Percentiles rank a stretch among this genome's conserved stretches.
phyloP scores from a whole-genome alignment of 2,797 vertebrate species.

The Phalloptychus januarius region DNA sequence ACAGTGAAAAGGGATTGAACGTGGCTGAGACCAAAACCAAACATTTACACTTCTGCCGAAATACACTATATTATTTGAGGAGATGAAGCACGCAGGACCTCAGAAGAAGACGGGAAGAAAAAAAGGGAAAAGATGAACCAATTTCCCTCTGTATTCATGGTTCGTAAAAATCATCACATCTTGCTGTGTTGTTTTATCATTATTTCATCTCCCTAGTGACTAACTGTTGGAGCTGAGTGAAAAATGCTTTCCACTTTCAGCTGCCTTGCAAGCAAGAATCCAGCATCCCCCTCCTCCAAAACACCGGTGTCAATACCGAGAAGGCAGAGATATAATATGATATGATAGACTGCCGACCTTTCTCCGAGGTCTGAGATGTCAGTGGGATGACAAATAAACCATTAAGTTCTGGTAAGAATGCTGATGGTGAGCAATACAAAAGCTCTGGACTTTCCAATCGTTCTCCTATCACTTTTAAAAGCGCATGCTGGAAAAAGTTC shows the following conservation, averaged over 20 bases:
- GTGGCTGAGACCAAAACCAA: slow-evolving; percentile 52
- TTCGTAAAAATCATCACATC: slow-evolving; percentile 32
- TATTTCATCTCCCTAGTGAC: slow-evolving; percentile 46
- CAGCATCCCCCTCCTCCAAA: slow-evolving; percentile 19
- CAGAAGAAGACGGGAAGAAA: background rate
- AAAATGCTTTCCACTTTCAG: slow-evolving; percentile 50
- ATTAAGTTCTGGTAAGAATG: slow-evolving; percentile 63
- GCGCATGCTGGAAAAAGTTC: slow-evolving; percentile 4
- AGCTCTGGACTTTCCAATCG: slow-evolving; percentile 20
- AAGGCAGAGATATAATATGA: slow-evolving; percentile 63
- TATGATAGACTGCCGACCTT: slow-evolving; percentile 80
- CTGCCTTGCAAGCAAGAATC: slow-evolving; percentile 39
- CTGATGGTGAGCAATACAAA: slow-evolving; percentile 67
- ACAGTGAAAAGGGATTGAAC: slow-evolving; percentile 64
- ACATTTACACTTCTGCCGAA: slow-evolving; percentile 46
- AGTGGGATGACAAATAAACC: slow-evolving; percentile 77
- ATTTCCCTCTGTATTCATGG: slow-evolving; percentile 19
- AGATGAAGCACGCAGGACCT: slow-evolving; percentile 14
- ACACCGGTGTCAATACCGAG: slow-evolving; percentile 69
- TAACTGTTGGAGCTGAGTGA: slow-evolving; percentile 43
- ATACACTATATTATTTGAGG: slow-evolving; percentile 34
- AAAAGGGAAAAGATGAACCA: background rate
- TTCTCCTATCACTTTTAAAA: slow-evolving; percentile 26
- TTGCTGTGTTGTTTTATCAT: slow-evolving; percentile 49
- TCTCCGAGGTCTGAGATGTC: slow-evolving; percentile 70